Conservation (phyloP, 2,888 invertebrate genomes). For the Drosophila subsilvestris region DNA sequence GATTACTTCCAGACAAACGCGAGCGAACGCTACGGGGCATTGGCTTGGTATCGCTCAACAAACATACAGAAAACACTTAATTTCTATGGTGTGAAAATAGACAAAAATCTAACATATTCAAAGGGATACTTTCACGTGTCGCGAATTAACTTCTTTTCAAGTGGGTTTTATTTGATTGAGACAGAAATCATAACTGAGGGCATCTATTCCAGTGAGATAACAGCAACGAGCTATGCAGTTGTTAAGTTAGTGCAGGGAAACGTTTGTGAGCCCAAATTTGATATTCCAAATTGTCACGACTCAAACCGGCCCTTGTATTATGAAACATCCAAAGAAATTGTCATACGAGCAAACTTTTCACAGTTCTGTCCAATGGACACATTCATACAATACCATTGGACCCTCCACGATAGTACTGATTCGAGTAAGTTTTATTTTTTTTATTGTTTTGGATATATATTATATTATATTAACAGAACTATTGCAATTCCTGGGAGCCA, state of each 20-base stretch:
- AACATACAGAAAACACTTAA: constrained; percentile 19
- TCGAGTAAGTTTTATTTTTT: constrained; percentile 27
- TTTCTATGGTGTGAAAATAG: constrained; percentile 15
- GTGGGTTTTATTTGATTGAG: constrained; percentile 25
- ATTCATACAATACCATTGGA: constrained; percentile 51
- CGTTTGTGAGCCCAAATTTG: constrained; percentile 37
- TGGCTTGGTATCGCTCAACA: constrained; percentile 36
- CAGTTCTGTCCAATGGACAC: constrained; percentile 47
- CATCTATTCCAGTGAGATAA: constrained; percentile 4
- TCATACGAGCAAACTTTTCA: constrained; percentile 24
- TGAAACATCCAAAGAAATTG: constrained; percentile 37
- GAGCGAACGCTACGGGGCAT: constrained; percentile 22
- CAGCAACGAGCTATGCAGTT: constrained; percentile 2
- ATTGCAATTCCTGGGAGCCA: constrained; percentile 42
- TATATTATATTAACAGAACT: constrained; percentile 23
- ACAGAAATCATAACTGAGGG: constrained; percentile 24
- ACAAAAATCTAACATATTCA: constrained; percentile 23
- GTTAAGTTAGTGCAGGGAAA: constrained; percentile 14
- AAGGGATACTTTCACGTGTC: constrained; percentile 36
- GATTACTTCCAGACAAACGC: constrained; percentile 47
- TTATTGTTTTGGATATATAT: background rate
- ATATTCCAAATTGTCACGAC: constrained; percentile 35
- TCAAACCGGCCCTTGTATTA: constrained; percentile 33
- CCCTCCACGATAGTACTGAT: constrained; percentile 50
- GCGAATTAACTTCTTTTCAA: constrained; percentile 16